These are phyloP conservation scores for Drosophila dives DNA, from an alignment of 2,888 invertebrate genomes.

Conservation along the genomic window DNA sequence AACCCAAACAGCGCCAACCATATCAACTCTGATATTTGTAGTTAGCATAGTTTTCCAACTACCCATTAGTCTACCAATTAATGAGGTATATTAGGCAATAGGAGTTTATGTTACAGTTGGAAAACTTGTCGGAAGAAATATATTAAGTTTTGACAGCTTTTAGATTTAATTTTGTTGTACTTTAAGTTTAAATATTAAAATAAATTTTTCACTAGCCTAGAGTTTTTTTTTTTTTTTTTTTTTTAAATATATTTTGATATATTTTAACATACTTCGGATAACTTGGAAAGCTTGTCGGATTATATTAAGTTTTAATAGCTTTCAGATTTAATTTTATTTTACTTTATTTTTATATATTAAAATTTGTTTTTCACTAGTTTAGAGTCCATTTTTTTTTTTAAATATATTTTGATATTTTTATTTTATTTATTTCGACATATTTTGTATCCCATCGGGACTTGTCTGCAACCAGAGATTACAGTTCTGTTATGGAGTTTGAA, in stretches of 20 bases:
- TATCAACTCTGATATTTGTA: slow-evolving; percentile 31
- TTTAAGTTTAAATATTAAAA: neutral
- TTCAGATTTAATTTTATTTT: too few relatives aligned
- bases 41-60: slow-evolving; percentile 40
- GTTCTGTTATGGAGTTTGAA: too few relatives aligned
- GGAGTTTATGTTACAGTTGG: neutral
- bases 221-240: neutral
- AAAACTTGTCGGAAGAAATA: neutral
- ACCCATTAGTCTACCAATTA: neutral
- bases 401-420: neutral
- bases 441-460: neutral
- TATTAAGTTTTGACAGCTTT: neutral
- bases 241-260: too few relatives aligned
- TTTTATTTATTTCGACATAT: neutral
- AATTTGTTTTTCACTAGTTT: neutral
- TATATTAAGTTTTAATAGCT: too few relatives aligned
- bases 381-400: neutral
- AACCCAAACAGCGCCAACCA: slow-evolving; percentile 33
- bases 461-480: neutral
- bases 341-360: neutral
- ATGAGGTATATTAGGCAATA: slow-evolving; percentile 9
- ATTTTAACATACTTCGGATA: too few relatives aligned
- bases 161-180: neutral
- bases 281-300: too few relatives aligned
- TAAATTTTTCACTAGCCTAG: neutral